Evolutionary conservation across 2,113 vertebrate genomes (phyloP), one percentile per base, ranked within the genome.

Genomic region (Chinchilla lanigera): DNA sequence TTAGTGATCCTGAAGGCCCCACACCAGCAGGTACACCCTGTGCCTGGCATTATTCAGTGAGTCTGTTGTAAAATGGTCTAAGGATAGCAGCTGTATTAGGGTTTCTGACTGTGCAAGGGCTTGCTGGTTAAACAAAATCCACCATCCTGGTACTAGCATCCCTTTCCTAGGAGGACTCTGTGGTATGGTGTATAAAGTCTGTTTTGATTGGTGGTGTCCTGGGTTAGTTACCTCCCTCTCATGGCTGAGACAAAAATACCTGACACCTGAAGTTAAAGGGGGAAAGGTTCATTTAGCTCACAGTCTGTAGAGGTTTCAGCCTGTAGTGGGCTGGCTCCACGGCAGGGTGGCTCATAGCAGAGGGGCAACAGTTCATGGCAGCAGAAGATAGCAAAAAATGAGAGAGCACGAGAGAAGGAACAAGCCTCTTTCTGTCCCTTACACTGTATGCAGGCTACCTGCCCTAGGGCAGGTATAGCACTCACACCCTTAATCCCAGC

Each of bases 41-140:
- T 10, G 10, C 41, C 19, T 97, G 97, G 97, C 94, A 69, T 98
- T 94, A 97, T 98, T 98, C 97, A 98, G 86, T 20, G 12, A 65
- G 69, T 85, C 83, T 73, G 0, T 78, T 95, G 97, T 82, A 86
- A 91, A 97, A 58, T 19, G 26, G 47, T 91, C 61, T 38, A 0
- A 67, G 41, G 96, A 91, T 26, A 8, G 26, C 84, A 86, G 86
- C 86, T n/a, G 35, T 89, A 33, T 5, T 3, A 0, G 35, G 5
- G 73, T 93, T 90, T 91, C 52, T 56, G 86, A 38, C 90, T n/a
- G 20, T 67, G 85, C 83, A 58, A 90, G 17, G 95, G 22, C 11
- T 0, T 88, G 86, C 3, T 47, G 0, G 17, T n/a, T 47, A 60
- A 50, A 54, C 33, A 4, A 35, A 78, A 65, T 90, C 33, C 61